A percentile compares a stretch with the other conserved stretches of the same genome.
phyloP scores from a whole-genome alignment of 2,113 vertebrate genomes.

The Columba janthina region DNA sequence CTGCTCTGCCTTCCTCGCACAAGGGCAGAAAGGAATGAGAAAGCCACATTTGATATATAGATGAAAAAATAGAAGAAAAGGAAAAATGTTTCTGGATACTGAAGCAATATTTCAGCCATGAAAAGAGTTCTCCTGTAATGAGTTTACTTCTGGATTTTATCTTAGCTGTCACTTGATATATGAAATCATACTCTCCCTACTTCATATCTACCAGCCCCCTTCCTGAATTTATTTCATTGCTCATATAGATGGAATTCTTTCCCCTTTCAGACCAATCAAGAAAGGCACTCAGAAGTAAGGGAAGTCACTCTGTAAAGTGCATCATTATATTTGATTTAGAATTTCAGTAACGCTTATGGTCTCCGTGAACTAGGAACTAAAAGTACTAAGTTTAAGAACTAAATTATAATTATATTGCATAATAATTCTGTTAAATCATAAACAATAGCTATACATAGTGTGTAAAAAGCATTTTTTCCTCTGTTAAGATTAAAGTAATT shows the following conservation, averaged over 20 bases:
- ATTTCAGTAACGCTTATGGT: not conserved
- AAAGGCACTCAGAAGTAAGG: not conserved
- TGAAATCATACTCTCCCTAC: not conserved
- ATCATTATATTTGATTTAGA: not conserved
- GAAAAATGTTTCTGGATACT: not conserved
- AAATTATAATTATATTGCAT: not conserved
- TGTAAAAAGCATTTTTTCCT: not conserved
- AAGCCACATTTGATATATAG: not conserved
- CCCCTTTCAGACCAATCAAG: not conserved
- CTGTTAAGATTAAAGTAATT: not conserved
- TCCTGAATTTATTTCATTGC: not conserved
- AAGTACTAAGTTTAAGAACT: not conserved
- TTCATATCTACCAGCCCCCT: not conserved
- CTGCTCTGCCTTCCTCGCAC: not conserved
- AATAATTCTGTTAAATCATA: not conserved
- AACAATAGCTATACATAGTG: not conserved
- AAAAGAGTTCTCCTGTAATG: not conserved
- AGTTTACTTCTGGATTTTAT: not conserved
- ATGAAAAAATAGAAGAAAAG: not conserved
- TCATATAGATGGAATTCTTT: not conserved
- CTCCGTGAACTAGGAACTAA: not conserved
- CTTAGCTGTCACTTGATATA: not conserved
- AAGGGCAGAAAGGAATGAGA: not conserved
- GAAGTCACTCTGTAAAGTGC: not conserved
- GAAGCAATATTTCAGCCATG: not conserved